Base-by-base conservation (phyloP, 2,888 invertebrate species). In the Oithona nana region DNA sequence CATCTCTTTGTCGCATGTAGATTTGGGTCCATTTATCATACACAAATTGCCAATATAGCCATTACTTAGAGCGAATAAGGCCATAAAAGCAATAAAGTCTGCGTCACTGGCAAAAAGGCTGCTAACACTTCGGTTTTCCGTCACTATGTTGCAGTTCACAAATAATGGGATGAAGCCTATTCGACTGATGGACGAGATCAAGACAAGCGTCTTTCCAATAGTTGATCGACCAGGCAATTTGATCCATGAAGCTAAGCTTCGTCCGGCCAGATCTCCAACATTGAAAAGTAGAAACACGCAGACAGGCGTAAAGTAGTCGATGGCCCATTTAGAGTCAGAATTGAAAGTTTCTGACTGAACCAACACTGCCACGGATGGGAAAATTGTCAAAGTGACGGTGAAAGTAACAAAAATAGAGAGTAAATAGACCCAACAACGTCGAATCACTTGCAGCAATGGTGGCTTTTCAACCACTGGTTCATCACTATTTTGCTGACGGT, bases 271-370 rank as follows among this genome's bases (percentile, higher is more conserved):
- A 66, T 75, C 75, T 20, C 71, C 71, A n/a, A 70, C 62, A 66
- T 75, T 75, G 67, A 74, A 76, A 13, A 73, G 65, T 31, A 75
- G 68, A 64, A 76, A 75, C 66, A 74, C 74, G n/a, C 70, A 68
- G 3, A 75, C 70, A 2, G 74, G 73, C 3, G 70, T 67, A 66
- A 75, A 76, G 64, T 70, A 74, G 13, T 66, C 69, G 52, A 68
- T 72, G 71, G 68, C 31, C 48, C 52, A 62, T 22, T 24, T 26
- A n/a, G 20, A 30, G 30, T 20, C 20, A 16, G 30, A 16, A 6
- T n/a, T 30, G 39, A 28, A 28, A 22, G 39, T 20, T 16, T 49
- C 48, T 39, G 62, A 56, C 24, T 28, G 24, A 3, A 62, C 39
- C 6, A 54, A 24, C 22, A 62, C 62, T 4, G 48, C 28, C 16